phyloP scores from a whole-genome alignment of 1,140 invertebrate genomes.

The Pseudomyrmex sp. region DNA sequence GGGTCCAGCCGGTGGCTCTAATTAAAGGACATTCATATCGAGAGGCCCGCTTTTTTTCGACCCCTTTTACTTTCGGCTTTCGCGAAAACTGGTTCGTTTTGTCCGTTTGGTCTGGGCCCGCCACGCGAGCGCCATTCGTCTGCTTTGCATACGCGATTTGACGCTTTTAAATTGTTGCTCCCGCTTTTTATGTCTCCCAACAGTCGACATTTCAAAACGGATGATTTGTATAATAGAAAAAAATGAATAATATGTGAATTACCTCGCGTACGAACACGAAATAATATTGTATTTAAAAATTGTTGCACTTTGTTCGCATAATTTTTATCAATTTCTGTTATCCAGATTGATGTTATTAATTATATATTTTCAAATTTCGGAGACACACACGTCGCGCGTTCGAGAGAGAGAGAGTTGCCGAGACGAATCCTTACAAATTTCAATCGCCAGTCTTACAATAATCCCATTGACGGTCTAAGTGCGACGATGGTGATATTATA shows the following conservation, averaged over 20 bases:
- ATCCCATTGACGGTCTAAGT: conserved; percentile 21
- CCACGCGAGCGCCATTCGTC: conserved; percentile 31
- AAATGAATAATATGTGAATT: background rate
- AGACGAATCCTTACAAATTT: conserved; percentile 8
- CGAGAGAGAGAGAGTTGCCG: too few relatives aligned
- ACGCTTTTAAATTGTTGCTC: background rate
- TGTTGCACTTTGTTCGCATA: too few relatives aligned
- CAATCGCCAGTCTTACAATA: conserved; percentile 28
- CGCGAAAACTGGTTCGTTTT: conserved; percentile 67
- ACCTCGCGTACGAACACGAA: too few relatives aligned
- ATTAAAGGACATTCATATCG: conserved; percentile 75
- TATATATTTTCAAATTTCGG: too few relatives aligned
- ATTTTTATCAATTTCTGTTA: too few relatives aligned
- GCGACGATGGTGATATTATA: conserved; percentile 13
- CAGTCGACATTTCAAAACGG: background rate
- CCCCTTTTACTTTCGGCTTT: conserved; percentile 54
- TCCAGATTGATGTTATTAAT: too few relatives aligned
- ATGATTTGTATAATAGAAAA: background rate
- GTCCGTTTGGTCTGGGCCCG: conserved; percentile 46
- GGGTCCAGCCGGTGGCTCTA: conserved; percentile 56
- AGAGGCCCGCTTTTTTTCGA: conserved; percentile 35
- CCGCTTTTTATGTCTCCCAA: background rate
- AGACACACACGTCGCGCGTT: too few relatives aligned
- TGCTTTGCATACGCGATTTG: conserved; percentile 2
- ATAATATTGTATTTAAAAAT: too few relatives aligned